Evolutionary conservation across 2,113 vertebrate genomes (phyloP).

Genomic region (Cricetomys ansorgei): DNA sequence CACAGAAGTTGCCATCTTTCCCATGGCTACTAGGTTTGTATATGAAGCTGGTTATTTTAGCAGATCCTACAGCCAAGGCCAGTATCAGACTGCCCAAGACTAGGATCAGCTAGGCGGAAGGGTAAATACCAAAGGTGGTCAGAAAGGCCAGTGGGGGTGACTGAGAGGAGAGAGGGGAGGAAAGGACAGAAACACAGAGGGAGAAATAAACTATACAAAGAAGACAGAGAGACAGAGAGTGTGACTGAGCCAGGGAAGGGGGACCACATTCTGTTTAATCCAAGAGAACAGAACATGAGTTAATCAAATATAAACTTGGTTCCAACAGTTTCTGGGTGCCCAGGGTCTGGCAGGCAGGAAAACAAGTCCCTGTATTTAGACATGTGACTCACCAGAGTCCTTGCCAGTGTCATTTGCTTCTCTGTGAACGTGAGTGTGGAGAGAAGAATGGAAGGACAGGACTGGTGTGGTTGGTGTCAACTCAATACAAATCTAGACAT

Average conservation of each 20-base stretch:
- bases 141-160: background rate
- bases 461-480: background rate
- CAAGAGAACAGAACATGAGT: background rate
- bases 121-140: background rate
- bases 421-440: accelerated
- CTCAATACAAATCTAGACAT: background rate
- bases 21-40: background rate
- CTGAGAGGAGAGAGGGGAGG: background rate
- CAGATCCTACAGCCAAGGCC: background rate
- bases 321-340: background rate
- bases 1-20: background rate
- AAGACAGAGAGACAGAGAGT: background rate
- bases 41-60: background rate
- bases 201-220: background rate
- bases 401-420: background rate
- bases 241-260: too few species aligned
- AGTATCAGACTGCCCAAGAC: background rate
- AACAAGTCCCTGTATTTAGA: background rate
- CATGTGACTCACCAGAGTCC: background rate
- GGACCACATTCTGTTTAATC: background rate
- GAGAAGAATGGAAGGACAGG: background rate
- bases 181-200: background rate
- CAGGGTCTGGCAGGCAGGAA: background rate
- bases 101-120: background rate
- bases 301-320: background rate